Conservation (phyloP, 1,140 invertebrate species). For the Oryzaephilus surinamensis region DNA sequence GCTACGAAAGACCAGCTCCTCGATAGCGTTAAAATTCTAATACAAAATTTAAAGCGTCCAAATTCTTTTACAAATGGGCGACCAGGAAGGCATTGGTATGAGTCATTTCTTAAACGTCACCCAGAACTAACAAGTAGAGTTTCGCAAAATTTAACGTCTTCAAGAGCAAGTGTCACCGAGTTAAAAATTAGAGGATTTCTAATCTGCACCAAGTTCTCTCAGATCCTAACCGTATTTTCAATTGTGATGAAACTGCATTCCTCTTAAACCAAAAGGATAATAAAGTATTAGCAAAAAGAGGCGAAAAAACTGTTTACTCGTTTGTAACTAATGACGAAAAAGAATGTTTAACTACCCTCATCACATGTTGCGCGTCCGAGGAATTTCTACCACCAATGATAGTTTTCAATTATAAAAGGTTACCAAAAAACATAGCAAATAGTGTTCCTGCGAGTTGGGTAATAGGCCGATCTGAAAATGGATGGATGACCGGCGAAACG, state of each 20-base stretch:
- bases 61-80: background rate
- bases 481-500: slow-evolving; percentile 32
- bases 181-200: slow-evolving; percentile 6
- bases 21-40: background rate
- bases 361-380: slow-evolving; percentile 32
- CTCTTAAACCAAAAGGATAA: slow-evolving; percentile 23
- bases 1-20: slow-evolving; percentile 2
- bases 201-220: slow-evolving; percentile 18
- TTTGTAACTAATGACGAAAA: slow-evolving; percentile 29
- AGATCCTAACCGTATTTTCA: slow-evolving; percentile 27
- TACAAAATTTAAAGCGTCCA: background rate
- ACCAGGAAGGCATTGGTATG: background rate
- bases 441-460: slow-evolving; percentile 26
- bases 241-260: slow-evolving; percentile 32
- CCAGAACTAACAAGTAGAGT: background rate
- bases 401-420: slow-evolving; percentile 30
- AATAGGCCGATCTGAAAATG: slow-evolving; percentile 27
- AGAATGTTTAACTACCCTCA: slow-evolving; percentile 32
- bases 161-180: slow-evolving; percentile 27
- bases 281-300: slow-evolving; percentile 24
- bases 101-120: background rate
- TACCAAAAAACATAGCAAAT: slow-evolving; percentile 22
- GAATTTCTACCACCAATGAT: slow-evolving; percentile 30
- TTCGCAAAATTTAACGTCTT: slow-evolving; percentile 22
- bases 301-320: slow-evolving; percentile 27